Evolutionary conservation across 2,888 invertebrate genomes (phyloP).

Genomic region (Anoplius nigerrimus): DNA sequence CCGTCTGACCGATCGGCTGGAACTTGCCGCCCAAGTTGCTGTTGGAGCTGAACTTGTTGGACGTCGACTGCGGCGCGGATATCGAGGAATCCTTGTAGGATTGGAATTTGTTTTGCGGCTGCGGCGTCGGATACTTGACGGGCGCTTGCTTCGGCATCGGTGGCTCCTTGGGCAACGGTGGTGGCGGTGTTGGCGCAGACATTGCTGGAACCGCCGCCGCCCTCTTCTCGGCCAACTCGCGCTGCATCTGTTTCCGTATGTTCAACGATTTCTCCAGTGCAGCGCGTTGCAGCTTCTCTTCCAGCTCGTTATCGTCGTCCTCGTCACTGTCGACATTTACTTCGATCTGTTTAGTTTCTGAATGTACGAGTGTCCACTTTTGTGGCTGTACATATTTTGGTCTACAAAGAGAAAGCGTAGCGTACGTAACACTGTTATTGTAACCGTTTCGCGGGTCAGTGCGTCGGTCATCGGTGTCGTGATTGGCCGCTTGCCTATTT

Average conservation of each 20-base stretch:
- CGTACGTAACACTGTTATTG: too few species aligned
- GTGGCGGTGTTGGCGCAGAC: conserved; percentile 68
- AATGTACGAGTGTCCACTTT: conserved; percentile 76
- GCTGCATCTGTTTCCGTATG: conserved; percentile 71
- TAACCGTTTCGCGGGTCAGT: too few species aligned
- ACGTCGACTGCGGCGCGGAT: conserved; percentile 48
- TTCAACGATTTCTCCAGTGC: conserved; percentile 70
- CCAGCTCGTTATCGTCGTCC: conserved; percentile 69
- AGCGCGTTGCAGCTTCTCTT: conserved; percentile 71
- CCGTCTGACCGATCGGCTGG: conserved; percentile 69
- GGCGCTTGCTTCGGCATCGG: conserved; percentile 65
- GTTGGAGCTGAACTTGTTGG: conserved; percentile 62
- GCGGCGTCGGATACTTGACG: conserved; percentile 70
- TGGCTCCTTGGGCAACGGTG: conserved; percentile 76
- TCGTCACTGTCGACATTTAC: conserved; percentile 62
- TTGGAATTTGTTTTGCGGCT: conserved; percentile 68
- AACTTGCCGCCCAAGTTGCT: conserved; percentile 68
- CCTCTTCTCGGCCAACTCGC: conserved; percentile 69
- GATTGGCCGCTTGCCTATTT: too few species aligned
- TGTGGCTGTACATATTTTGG: conserved; percentile 76
- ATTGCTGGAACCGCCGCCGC: conserved; percentile 57
- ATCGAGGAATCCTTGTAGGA: conserved; percentile 64
- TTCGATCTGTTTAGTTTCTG: conserved; percentile 73
- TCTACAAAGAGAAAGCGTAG: conserved; percentile 65
- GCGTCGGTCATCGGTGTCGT: too few species aligned